Base-by-base conservation (phyloP, 2,113 vertebrate genomes). In the Nematolebias whitei region DNA sequence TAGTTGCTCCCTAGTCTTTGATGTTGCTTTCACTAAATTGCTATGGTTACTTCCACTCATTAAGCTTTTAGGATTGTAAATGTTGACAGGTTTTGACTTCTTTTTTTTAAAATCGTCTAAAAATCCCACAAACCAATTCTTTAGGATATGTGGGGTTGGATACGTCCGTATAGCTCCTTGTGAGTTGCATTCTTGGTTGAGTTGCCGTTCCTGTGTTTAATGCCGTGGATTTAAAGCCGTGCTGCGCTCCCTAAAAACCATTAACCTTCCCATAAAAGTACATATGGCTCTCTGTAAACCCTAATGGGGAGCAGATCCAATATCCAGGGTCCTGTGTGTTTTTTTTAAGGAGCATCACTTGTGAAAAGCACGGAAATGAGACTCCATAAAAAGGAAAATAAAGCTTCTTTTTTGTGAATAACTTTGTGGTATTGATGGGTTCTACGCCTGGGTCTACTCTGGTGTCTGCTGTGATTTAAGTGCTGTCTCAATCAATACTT, bases 231-330 rank as follows among this genome's bases (percentile, higher is more conserved):
- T 90, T 85, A 86, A 83, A 71, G 79, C 68, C 77, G 75, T 23
- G 3, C 80, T 83, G 76, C n/a, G 73, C 84, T 82, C 79, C 85
- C 88, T 91, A 90, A 91, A 92, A 88, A 80, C 82, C 85, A 87
- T 92, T 91, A 90, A 91, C 90, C 85, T 75, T 52, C 84, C 81
- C 84, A 89, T 93, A 91, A 93, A 93, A 89, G 85, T 86, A 74
- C 90, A 91, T 88, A 91, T 88, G 87, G 85, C 85, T 87, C 71
- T 70, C 87, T 87, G 90, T 93, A 91, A 92, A 92, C 80, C 52
- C 87, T 91, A 87, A 93, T 88, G 88, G 90, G 82, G 49, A 76
- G 61, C 38, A 38, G 54, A 65, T 69, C 75, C 71, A 60, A 76
- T 73, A 80, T 76, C 79, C 80, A 77, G 63, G 68, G 75, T 73